These are phyloP conservation scores for Rutilus rutilus DNA, from an alignment of 2,113 vertebrate species.

Conservation along the genomic window DNA sequence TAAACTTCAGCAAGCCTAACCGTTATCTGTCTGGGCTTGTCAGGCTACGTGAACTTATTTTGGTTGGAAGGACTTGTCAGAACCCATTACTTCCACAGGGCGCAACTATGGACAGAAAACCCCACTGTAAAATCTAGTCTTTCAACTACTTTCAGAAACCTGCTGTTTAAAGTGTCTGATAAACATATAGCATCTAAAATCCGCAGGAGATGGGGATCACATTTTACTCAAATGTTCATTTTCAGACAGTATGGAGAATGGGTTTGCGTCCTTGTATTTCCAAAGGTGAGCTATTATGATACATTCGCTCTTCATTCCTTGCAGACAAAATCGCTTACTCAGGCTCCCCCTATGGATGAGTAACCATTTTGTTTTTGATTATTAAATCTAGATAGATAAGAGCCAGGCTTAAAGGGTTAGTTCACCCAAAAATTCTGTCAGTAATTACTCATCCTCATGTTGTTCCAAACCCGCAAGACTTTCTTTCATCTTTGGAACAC, in stretches of 20 bases:
- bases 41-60: neutral
- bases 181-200: neutral
- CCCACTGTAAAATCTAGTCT: neutral
- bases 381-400: neutral
- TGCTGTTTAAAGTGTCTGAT: neutral
- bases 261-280: neutral
- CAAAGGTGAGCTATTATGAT: neutral
- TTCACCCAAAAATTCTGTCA: no score
- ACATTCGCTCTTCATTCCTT: neutral
- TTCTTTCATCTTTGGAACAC: no score
- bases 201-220: neutral
- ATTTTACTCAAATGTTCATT: neutral
- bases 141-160: neutral
- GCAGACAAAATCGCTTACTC: neutral
- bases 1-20: neutral
- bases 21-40: conserved; percentile 17
- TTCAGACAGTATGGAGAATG: neutral
- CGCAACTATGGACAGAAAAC: neutral
- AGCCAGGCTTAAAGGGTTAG: no score
- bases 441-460: no score
- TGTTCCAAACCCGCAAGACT: no score
- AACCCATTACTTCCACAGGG: neutral
- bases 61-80: conserved; percentile 20
- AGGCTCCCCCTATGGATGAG: neutral
- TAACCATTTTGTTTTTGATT: conserved; percentile 1